Base-by-base conservation (phyloP, 2,113 vertebrate genomes). In the Neogale vison region DNA sequence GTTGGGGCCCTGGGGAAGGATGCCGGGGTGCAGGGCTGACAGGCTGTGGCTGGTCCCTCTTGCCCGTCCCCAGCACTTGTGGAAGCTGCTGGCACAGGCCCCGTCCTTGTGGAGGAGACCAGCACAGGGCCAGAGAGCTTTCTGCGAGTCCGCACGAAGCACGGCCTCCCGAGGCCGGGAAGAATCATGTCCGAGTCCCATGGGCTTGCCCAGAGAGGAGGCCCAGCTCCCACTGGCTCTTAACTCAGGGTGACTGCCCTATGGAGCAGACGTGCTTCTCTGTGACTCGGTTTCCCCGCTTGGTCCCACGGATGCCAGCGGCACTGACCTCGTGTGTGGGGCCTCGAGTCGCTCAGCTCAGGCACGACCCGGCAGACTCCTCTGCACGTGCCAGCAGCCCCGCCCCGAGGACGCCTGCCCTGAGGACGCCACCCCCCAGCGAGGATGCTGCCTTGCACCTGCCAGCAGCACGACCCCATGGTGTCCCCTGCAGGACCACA, bases 361-460 rank as follows among this genome's bases (percentile, higher is more conserved):
- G 65, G 31, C 65, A 24, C 2, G 39, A 14, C 7, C 0, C 1
- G 52, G 52, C 36, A 26, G 29, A 17, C n/a, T 1, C 9, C 1
- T 6, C 39, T 11, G 1, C n/a, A 13, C 6, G 2, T 36, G 7
- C 12, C 2, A 1, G 6, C 13, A 36, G 12, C 23, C 42, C 65
- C 14, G 0, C 31, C 34, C 39, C 0, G 9, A 26, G 0, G n/a
- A 7, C 0, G 47, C 42, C 65, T 13, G 0, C 31, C 34, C 39
- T 0, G 7, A 26, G 0, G n/a, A 7, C 0, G 47, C 45, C 57
- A 7, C 45, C 24, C 36, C 20, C 31, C 42, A 14, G 29, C 21
- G 11, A 23, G 3, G 82, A 20, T 0, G 0, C 3, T 0, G 23
- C 36, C 45, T n/a, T 13, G 8, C 12, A 14, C 1, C 50, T 0